These are phyloP conservation scores for Petroica traversi DNA, from an alignment of 2,113 vertebrate genomes.

Conservation along the genomic window DNA sequence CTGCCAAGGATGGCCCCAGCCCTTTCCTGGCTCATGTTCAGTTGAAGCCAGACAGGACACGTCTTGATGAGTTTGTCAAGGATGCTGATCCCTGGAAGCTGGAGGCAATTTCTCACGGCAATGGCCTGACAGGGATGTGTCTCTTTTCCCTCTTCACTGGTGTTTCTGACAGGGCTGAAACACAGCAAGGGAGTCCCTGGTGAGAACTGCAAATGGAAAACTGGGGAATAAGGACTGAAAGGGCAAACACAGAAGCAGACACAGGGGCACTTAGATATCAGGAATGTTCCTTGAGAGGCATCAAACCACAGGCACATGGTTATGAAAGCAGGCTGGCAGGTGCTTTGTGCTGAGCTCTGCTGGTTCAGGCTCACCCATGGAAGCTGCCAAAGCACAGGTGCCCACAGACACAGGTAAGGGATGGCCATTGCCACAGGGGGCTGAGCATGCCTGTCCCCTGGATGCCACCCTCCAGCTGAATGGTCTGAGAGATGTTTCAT, in stretches of 20 bases:
- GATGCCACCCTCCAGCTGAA: background rate
- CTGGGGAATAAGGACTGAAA: background rate
- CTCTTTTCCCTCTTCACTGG: background rate
- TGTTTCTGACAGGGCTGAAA: constrained; percentile 40
- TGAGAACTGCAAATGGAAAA: background rate
- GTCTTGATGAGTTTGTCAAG: constrained; percentile 87
- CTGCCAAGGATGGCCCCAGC: constrained; percentile 72
- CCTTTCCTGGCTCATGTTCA: constrained; percentile 75
- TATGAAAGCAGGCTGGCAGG: background rate
- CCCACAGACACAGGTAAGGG: background rate
- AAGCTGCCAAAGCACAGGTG: background rate
- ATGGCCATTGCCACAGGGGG: background rate
- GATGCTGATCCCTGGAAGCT: constrained; percentile 72
- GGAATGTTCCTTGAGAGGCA: background rate
- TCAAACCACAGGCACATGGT: background rate
- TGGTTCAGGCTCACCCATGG: background rate
- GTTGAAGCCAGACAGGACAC: constrained; percentile 84
- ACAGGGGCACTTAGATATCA: background rate
- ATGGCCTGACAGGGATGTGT: background rate
- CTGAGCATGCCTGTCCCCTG: background rate
- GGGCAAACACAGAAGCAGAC: background rate
- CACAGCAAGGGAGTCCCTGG: background rate
- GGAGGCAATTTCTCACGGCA: constrained; percentile 32
- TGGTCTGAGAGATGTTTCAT: background rate
- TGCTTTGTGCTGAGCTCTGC: background rate